Evolutionary conservation across 2,888 invertebrate genomes (phyloP), one percentile per base, ranked within the genome.

Genomic region (Shargacucullia verbasci): DNA sequence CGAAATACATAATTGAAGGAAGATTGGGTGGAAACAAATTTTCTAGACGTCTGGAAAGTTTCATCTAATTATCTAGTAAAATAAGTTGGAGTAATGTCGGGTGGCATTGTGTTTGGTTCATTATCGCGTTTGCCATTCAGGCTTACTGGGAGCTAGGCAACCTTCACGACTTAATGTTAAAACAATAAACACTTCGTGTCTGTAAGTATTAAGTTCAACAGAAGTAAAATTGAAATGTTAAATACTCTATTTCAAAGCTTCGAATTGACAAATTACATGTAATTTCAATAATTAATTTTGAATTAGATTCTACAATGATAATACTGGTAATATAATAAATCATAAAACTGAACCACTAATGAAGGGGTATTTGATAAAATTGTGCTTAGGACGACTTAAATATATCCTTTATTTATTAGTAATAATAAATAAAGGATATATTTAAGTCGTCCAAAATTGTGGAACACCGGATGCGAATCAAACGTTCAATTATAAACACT

Each of bases 11-110:
- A 64, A 61, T 69, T 65, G 61, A 61, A 63, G 49, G 50, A 46
- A 61, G 44, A 53, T 39, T 14, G 20, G 49, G 20, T 20, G 20
- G 20, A 59, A 64, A 47, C 59, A 52, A 76, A 67, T 60, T 61
- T 59, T 64, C 74, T 64, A 73, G 77, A 73, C 77, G 74, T 75
- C 74, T 75, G 74, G 58, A n/a, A 75, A 75, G 74, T 75, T 74
- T 70, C 25, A 57, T 59, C 58, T 60, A 73, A 70, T 73, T 70
- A 59, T 62, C 39, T 43, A 47, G 29, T 57, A 40, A 58, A 61
- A 61, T 65, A 57, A 61, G 45, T 56, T 66, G 12, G 53, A 35
- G 39, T 73, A 46, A 62, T 44, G 37, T 34, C 20, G 40, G 39
- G 34, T 54, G 35, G 34, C 44, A 57, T 70, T 76, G 56, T 59